phyloP scores from a whole-genome alignment of 1,140 invertebrate species.

The Uloborus diversus region DNA sequence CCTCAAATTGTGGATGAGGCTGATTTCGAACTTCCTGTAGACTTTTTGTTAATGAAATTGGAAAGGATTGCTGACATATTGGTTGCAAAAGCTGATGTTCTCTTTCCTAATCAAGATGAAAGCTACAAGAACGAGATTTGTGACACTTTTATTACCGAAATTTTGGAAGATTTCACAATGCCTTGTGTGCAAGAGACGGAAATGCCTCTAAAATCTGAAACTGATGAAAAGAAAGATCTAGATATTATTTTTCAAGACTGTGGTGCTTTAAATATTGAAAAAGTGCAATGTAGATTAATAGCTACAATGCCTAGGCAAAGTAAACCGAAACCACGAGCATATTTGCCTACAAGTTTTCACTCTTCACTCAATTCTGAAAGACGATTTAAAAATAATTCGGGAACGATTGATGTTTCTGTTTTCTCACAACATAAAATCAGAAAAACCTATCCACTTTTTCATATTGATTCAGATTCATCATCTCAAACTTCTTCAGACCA shows the following conservation, averaged over 20 bases:
- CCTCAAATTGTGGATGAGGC: constrained; percentile 1
- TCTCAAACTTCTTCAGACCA: neutral
- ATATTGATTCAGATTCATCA: constrained; percentile 27
- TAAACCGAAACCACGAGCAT: neutral
- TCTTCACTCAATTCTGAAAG: constrained; percentile 24
- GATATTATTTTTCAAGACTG: no score
- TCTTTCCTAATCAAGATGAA: constrained; percentile 19
- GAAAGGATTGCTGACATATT: constrained; percentile 22
- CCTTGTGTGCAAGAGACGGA: no score
- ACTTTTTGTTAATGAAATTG: constrained; percentile 40
- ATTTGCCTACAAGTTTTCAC: constrained; percentile 13
- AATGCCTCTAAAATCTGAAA: no score
- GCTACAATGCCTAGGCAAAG: constrained; percentile 22
- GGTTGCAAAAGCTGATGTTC: constrained; percentile 1
- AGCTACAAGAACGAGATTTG: neutral
- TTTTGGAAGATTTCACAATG: no score
- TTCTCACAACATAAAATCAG: constrained; percentile 21
- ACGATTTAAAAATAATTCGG: neutral
- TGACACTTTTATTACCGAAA: no score
- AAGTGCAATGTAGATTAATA: constrained; percentile 14
- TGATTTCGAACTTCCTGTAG: constrained; percentile 6
- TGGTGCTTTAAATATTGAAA: no score
- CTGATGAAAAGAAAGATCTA: no score
- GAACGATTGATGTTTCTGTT: neutral
- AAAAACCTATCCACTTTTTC: constrained; percentile 40